Evolutionary conservation across 1,140 invertebrate genomes (phyloP).

Genomic region (Danaus melanippus): DNA sequence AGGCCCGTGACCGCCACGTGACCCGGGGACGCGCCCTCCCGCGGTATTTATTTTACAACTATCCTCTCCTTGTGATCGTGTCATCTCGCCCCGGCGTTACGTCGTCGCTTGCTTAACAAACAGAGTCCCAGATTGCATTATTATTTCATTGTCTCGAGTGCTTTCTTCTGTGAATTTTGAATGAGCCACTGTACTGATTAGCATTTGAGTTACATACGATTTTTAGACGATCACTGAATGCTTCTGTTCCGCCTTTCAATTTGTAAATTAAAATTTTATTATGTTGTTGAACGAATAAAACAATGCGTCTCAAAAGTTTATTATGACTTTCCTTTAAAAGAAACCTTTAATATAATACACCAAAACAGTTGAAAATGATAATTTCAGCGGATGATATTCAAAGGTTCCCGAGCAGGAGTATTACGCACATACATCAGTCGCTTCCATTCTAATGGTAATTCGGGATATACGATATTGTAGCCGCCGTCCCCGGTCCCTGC

Average conservation of each 20-base stretch:
- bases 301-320: too few species aligned
- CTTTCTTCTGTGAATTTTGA: conserved; percentile 43
- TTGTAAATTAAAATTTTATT: too few species aligned
- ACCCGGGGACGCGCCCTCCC: conserved; percentile 29
- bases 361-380: too few species aligned
- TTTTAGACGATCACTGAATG: background rate
- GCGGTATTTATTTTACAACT: conserved; percentile 60
- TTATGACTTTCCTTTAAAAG: too few species aligned
- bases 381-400: conserved; percentile 9
- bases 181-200: conserved; percentile 27
- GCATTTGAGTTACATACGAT: conserved; percentile 7
- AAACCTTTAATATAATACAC: too few species aligned
- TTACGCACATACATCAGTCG: conserved; percentile 59
- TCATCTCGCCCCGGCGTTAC: conserved; percentile 38
- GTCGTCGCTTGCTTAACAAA: conserved; percentile 41
- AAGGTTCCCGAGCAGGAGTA: conserved; percentile 30
- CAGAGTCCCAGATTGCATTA: conserved; percentile 59
- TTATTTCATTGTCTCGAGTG: conserved; percentile 66
- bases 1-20: conserved; percentile 28
- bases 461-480: conserved; percentile 62
- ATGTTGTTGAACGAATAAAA: too few species aligned
- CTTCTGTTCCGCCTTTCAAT: too few species aligned
- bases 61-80: conserved; percentile 54
- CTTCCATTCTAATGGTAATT: conserved; percentile 66
- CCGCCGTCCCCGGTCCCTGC: conserved; percentile 39